Conservation (phyloP, 2,888 invertebrate genomes). For the Phrixothrix hirtus region DNA sequence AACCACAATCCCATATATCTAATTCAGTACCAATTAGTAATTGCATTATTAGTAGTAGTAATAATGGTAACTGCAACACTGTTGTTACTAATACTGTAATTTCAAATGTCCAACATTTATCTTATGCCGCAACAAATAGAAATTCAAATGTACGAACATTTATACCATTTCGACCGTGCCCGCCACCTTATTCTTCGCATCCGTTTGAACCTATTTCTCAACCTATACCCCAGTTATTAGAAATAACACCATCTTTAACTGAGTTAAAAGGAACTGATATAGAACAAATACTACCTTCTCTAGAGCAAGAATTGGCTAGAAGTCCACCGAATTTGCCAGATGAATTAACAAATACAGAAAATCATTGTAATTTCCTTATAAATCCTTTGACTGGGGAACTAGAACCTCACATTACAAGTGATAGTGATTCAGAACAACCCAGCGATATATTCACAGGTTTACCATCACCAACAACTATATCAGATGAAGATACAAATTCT, state of each 20-base stretch:
- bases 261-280: constrained; percentile 60
- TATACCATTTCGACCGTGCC: constrained; percentile 56
- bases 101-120: constrained; percentile 3
- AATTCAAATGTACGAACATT: constrained; percentile 39
- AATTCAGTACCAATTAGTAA: constrained; percentile 9
- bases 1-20: constrained; percentile 7
- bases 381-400: constrained; percentile 88
- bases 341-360: constrained; percentile 63
- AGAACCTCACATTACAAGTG: constrained; percentile 74
- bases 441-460: constrained; percentile 53
- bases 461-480: constrained; percentile 52
- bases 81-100: not conserved
- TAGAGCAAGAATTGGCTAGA: constrained; percentile 63
- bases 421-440: constrained; percentile 55
- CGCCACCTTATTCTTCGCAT: constrained; percentile 28
- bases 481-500: constrained; percentile 65
- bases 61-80: not conserved
- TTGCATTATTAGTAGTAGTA: constrained; percentile 5
- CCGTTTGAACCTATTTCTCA: constrained; percentile 43
- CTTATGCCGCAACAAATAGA: constrained; percentile 7
- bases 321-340: constrained; percentile 59
- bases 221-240: constrained; percentile 43
- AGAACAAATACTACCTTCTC: constrained; percentile 67
- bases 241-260: constrained; percentile 53
- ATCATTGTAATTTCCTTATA: constrained; percentile 80